These are phyloP conservation scores for Minunthozetes semirufus DNA, from an alignment of 2,888 invertebrate genomes.

Conservation along the genomic window DNA sequence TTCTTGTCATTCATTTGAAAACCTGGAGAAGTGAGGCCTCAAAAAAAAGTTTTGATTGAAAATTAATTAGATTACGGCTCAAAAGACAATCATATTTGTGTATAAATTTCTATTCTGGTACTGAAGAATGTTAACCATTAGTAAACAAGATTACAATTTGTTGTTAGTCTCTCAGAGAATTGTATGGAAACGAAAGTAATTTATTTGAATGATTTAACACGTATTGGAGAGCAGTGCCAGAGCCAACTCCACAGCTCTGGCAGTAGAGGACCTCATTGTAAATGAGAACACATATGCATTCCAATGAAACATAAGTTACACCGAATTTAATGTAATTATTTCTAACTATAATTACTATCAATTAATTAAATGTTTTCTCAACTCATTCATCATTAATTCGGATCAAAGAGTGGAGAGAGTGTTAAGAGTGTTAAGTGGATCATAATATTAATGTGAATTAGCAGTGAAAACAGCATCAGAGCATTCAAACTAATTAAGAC, in stretches of 20 bases:
- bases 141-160: slow-evolving; percentile 21
- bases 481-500: slow-evolving; percentile 18
- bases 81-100: slow-evolving; percentile 9
- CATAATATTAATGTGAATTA: slow-evolving; percentile 11
- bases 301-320: neutral
- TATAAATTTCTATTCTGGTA: neutral
- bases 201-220: slow-evolving; percentile 24
- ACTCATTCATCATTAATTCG: slow-evolving; percentile 25
- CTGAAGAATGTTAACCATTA: neutral
- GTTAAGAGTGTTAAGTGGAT: slow-evolving; percentile 24
- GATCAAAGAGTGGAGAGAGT: neutral
- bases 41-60: slow-evolving; percentile 7
- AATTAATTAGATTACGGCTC: slow-evolving; percentile 10
- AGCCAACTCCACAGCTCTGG: no score
- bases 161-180: slow-evolving; percentile 1
- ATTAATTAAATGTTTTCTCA: slow-evolving; percentile 24
- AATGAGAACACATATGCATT: neutral
- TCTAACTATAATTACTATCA: slow-evolving; percentile 12
- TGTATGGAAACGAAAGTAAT: slow-evolving; percentile 2
- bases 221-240: neutral
- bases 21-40: neutral
- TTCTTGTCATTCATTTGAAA: slow-evolving; percentile 1
- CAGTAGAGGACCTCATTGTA: slow-evolving; percentile 3
- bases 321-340: slow-evolving; percentile 11
- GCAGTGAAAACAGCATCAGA: neutral